Evolutionary conservation across 2,888 invertebrate species (phyloP).

Genomic region (Thalpophila matura): DNA sequence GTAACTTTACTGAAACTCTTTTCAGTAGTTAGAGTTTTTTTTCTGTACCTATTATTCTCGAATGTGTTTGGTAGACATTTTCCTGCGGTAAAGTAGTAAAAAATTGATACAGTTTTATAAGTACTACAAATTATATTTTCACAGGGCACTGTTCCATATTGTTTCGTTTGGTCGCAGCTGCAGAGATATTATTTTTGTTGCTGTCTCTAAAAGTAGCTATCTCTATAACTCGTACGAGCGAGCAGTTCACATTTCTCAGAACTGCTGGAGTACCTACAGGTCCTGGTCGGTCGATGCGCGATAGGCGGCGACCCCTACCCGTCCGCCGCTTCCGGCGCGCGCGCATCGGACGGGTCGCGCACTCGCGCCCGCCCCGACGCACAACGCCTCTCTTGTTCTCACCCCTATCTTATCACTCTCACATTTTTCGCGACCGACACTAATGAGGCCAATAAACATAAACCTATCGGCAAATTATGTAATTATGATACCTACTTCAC

Average conservation of each 20-base stretch:
- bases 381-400: constrained; percentile 83
- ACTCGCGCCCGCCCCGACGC: constrained; percentile 59
- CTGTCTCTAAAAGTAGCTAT: constrained; percentile 26
- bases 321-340: constrained; percentile 72
- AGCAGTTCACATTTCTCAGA: constrained; percentile 52
- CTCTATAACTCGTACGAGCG: constrained; percentile 12
- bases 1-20: too few relatives aligned
- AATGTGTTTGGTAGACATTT: too few relatives aligned
- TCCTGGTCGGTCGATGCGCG: constrained; percentile 59
- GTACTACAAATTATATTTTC: too few relatives aligned
- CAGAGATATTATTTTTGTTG: constrained; percentile 22
- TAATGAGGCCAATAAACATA: constrained; percentile 84
- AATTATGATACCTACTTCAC: constrained; percentile 75
- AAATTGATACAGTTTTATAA: too few relatives aligned
- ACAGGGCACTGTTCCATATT: too few relatives aligned
- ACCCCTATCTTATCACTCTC: constrained; percentile 87
- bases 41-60: too few relatives aligned
- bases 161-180: not conserved
- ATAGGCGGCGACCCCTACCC: constrained; percentile 76
- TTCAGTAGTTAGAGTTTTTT: too few relatives aligned
- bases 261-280: constrained; percentile 55
- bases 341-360: constrained; percentile 56
- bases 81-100: too few relatives aligned
- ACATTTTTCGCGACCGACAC: constrained; percentile 85
- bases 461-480: constrained; percentile 78